Percentiles rank a stretch among this genome's conserved stretches.
Evolutionary conservation across 37 sponge, comb jelly and placozoan genomes (phyloP).

Genomic region (Spongilla lacustris): DNA sequence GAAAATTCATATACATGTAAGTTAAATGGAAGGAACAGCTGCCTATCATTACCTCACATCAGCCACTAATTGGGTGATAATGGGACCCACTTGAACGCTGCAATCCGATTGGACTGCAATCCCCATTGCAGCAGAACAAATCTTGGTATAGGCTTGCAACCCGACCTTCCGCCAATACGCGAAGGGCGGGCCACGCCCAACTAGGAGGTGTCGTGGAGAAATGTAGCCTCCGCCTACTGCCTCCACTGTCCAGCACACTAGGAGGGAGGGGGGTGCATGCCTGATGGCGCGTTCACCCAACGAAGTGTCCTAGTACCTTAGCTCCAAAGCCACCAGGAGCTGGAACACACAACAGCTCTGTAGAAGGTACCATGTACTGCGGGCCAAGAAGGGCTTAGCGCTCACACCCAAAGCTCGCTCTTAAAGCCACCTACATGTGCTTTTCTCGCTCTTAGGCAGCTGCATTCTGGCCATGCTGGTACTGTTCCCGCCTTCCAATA

Average conservation of each 20-base stretch:
- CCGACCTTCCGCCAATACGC: too few relatives aligned
- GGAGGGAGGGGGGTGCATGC: neutral
- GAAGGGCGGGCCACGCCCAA: too few relatives aligned
- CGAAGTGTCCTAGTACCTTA: constrained; percentile 30
- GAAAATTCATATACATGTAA: too few relatives aligned
- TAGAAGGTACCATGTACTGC: constrained; percentile 71
- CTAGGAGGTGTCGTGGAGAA: constrained; percentile 69
- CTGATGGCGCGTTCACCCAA: neutral
- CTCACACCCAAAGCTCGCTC: too few relatives aligned
- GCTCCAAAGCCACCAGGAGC: constrained; percentile 51
- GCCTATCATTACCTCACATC: too few relatives aligned
- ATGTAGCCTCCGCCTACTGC: constrained; percentile 61
- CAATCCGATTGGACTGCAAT: too few relatives aligned
- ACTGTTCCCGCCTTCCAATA: constrained; percentile 73
- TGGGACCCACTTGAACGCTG: too few relatives aligned
- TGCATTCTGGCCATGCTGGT: constrained; percentile 71
- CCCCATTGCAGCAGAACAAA: too few relatives aligned
- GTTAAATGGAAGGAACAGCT: too few relatives aligned
- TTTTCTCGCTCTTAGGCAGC: constrained; percentile 79
- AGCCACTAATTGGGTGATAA: too few relatives aligned
- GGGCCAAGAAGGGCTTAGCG: constrained; percentile 10
- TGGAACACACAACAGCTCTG: constrained; percentile 74
- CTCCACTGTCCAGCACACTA: constrained; percentile 60
- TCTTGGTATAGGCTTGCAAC: too few relatives aligned
- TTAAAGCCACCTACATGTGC: constrained; percentile 51